Evolutionary conservation across 2,888 invertebrate species (phyloP), one percentile per base, ranked within the genome.

Genomic region (Heliconius charithonia): DNA sequence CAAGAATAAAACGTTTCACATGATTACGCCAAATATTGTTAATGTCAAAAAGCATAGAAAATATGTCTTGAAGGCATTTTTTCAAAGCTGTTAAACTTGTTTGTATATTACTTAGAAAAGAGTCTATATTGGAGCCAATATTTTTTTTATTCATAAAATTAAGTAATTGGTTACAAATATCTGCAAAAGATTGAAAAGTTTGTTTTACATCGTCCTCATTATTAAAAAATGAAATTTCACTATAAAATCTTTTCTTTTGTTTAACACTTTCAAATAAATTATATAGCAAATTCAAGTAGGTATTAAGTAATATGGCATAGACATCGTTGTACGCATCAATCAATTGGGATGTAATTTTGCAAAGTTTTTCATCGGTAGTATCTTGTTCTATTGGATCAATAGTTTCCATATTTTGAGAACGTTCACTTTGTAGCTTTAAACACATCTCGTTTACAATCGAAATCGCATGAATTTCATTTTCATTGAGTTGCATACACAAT

Each of bases 11-110:
- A 22, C 94, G 91, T 75, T 90, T 77, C 81, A 92, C 90, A 83
- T 93, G 94, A 78, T 88, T 85, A 82, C 93, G 91, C 89, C 91
- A 93, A 27, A 94, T 86, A 85, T 92, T 91, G 32, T 89, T 89
- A 3, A 92, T 90, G 70, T 92, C 88, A 74, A 91, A 86, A 77
- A 94, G 85, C 78, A 93, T 83, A 45, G 79, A 81, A 81, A 87
- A 92, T 0, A 91, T 92, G 80, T 90, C 87, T 66, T 87, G 88
- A n/a, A 94, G 87, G 77, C 87, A 83, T 45, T 91, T 88, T 32
- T 91, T 91, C 75, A 94, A 84, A 0, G 88, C 85, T 27, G 59
- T 79, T 45, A 93, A 83, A 84, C 90, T 91, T 81, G 88, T 89
- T 77, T 90, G 89, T 85, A 93, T 19, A 59, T 59, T 59, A 59